Base-by-base conservation (phyloP, 2,797 vertebrate genomes). In the Channallabes apus region DNA sequence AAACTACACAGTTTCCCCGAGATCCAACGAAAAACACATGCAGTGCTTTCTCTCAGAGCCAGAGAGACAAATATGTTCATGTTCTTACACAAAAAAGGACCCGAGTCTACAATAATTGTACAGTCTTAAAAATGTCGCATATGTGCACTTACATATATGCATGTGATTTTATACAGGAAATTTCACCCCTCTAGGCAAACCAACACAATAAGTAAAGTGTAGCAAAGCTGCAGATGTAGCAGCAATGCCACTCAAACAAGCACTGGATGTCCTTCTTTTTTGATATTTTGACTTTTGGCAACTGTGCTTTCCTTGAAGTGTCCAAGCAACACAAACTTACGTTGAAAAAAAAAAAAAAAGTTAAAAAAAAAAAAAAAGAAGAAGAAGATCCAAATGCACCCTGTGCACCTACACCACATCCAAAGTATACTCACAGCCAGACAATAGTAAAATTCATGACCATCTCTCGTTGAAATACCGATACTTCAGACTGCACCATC, bases 401-500 rank as follows among this genome's bases (percentile, higher is more conserved):
- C 41, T 79, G 59, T 82, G 58, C 61, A 51, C 78, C 61, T 64
- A 65, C 62, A 76, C 61, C 75, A 56, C 61, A 68, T 83, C 58
- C 65, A 86, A 68, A 80, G 24, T 82, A 18, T 56, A 69, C 32
- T 67, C 79, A 38, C 62, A 29, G 67, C 72, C 73, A 76, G 51
- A 85, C 82, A 56, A 46, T 69, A 78, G 38, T 86, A 51, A 80
- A 88, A 90, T 81, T 71, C 89, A 80, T 77, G 87, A 62, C 85
- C 65, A 83, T 88, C 82, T 85, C 27, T 46, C 86, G 61, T 90
- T 82, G 54, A 85, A 80, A 89, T 83, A 82, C 67, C 80, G 82
- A 64, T 71, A 78, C 86, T 91, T 87, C 82, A 81, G 83, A 88
- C 85, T 86, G 87, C 79, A 84, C 76, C 85, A 67, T 91, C 87